Percentiles rank a stretch among this genome's conserved stretches.
These are phyloP conservation scores for Hippocampus abdominalis DNA, from an alignment of 2,113 vertebrate species.

Conservation along the genomic window DNA sequence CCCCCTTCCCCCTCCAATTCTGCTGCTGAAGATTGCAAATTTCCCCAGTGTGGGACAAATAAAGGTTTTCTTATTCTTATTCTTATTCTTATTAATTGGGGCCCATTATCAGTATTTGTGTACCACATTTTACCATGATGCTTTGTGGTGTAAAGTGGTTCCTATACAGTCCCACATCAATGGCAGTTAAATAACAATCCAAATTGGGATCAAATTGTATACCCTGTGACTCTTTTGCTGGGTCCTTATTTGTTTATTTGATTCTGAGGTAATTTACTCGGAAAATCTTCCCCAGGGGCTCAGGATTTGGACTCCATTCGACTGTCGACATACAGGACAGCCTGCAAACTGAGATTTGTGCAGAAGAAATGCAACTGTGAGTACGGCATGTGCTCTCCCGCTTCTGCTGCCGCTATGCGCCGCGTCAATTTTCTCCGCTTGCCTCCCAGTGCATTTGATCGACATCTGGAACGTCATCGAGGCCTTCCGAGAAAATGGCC, in stretches of 20 bases:
- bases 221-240: neutral
- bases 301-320: conserved; percentile 97
- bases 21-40: too few species aligned
- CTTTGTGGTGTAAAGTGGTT: neutral
- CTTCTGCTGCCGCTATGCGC: fast-evolving
- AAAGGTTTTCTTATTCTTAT: too few species aligned
- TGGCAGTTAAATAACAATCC: neutral
- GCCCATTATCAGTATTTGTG: neutral
- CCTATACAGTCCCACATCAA: neutral
- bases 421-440: neutral
- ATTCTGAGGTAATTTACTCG: conserved; percentile 5
- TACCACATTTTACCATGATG: neutral
- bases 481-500: conserved; percentile 88
- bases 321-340: conserved; percentile 95
- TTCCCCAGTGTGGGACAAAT: too few species aligned
- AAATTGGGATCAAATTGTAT: neutral
- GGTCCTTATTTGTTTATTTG: neutral
- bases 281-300: conserved; percentile 78
- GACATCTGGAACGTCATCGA: conserved; percentile 99
- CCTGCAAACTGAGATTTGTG: conserved; percentile 96
- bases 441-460: conserved; percentile 86
- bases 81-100: too few species aligned
- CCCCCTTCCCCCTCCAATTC: too few species aligned
- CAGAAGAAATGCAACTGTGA: conserved; percentile 98
- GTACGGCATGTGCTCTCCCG: conserved; percentile 51